Percentiles rank a stretch among this genome's conserved stretches.
phyloP scores from a whole-genome alignment of 2,113 vertebrate species.

The Sinocyclocheilus rhinocerous region DNA sequence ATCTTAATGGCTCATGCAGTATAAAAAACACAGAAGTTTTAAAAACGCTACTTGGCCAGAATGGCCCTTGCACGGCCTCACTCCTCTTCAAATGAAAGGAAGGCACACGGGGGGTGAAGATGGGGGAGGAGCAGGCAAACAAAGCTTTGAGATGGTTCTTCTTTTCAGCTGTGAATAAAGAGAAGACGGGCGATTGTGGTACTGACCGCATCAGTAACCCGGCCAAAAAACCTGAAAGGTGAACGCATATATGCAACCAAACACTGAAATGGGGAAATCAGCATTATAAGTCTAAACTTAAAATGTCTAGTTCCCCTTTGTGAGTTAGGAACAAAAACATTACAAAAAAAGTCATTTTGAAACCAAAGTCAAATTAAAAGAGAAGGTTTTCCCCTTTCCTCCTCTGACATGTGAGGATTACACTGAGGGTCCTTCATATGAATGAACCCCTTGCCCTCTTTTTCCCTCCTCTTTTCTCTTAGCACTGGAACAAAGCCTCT shows the following conservation, averaged over 20 bases:
- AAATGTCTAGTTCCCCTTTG: not conserved
- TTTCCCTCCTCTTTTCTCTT: constrained; percentile 56
- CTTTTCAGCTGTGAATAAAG: constrained; percentile 22
- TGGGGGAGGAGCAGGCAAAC: constrained; percentile 48
- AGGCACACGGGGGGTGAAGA: not conserved
- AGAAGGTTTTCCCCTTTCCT: constrained; percentile 10
- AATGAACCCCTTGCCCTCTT: constrained; percentile 58
- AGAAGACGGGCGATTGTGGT: not conserved
- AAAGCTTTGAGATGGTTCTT: constrained; percentile 59
- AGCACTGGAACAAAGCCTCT: constrained; percentile 67
- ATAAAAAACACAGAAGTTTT: constrained; percentile 15
- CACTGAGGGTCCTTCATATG: constrained; percentile 57
- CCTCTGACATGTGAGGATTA: constrained; percentile 28
- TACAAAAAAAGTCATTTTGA: not conserved
- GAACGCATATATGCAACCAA: not conserved
- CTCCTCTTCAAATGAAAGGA: constrained; percentile 36
- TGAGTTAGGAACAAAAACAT: no score
- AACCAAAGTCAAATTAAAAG: not conserved
- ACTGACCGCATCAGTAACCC: not conserved
- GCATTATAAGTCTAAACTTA: not conserved
- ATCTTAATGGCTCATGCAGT: constrained; percentile 4
- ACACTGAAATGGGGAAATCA: not conserved
- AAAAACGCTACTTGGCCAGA: constrained; percentile 31
- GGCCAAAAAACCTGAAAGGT: not conserved
- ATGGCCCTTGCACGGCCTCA: constrained; percentile 49